Percentiles rank a stretch among this genome's conserved stretches.
phyloP scores from a whole-genome alignment of 2,888 invertebrate species.

The Punctoribates punctum region DNA sequence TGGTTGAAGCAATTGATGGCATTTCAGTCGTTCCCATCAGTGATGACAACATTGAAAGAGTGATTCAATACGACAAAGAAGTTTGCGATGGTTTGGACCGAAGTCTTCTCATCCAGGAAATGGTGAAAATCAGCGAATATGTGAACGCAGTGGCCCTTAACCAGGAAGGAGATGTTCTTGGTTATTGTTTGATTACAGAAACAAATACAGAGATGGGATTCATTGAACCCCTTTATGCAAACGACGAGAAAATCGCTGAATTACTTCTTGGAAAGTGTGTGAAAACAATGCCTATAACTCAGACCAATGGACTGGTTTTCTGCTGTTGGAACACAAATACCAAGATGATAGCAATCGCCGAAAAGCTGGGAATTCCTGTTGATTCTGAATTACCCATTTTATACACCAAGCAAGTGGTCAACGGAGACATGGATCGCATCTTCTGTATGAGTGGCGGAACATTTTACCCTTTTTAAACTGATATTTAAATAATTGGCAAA shows the following conservation, averaged over 20 bases:
- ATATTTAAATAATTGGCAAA: too few relatives aligned
- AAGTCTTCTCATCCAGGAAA: neutral
- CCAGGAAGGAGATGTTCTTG: slow-evolving; percentile 22
- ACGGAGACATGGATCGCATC: neutral
- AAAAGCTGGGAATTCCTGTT: neutral
- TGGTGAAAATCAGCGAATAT: slow-evolving; percentile 34
- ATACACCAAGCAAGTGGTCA: neutral
- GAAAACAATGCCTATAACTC: neutral
- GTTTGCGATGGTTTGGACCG: slow-evolving; percentile 8
- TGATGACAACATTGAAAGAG: slow-evolving; percentile 33
- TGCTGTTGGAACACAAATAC: neutral
- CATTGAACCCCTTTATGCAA: slow-evolving; percentile 45
- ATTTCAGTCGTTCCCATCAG: neutral
- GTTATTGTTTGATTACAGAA: neutral
- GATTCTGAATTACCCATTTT: too few relatives aligned
- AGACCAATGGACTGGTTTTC: neutral
- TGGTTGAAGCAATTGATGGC: neutral
- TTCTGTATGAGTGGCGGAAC: neutral
- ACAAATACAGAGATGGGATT: neutral
- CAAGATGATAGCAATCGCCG: neutral
- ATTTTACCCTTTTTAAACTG: neutral
- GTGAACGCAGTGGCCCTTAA: slow-evolving; percentile 41
- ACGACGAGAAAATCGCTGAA: slow-evolving; percentile 44
- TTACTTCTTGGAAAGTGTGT: neutral
- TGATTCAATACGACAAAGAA: slow-evolving; percentile 14